These are phyloP conservation scores for Xiphias gladius DNA, from an alignment of 2,113 vertebrate genomes.

Conservation along the genomic window DNA sequence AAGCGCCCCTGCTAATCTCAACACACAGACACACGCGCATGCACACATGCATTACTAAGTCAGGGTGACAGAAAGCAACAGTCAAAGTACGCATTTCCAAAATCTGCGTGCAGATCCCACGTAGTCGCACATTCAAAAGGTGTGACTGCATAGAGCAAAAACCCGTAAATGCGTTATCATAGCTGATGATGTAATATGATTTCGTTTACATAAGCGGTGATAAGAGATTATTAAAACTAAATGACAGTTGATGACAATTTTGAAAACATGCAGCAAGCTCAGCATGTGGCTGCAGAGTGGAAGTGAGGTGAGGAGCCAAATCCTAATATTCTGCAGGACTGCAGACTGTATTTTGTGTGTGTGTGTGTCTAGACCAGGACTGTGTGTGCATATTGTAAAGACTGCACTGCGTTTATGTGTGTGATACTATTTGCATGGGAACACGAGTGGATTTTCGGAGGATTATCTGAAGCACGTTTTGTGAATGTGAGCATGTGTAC, in stretches of 20 bases:
- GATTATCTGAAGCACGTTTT: constrained; percentile 47
- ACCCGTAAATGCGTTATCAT: background rate
- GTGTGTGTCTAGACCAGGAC: constrained; percentile 1
- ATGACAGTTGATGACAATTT: constrained; percentile 47
- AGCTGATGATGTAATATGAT: constrained; percentile 41
- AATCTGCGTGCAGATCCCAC: background rate
- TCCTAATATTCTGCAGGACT: constrained; percentile 16
- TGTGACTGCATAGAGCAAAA: background rate
- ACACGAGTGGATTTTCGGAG: constrained; percentile 28
- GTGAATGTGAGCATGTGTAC: constrained; percentile 18
- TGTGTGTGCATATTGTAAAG: constrained; percentile 7
- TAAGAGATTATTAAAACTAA: constrained; percentile 49
- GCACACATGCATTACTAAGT: background rate
- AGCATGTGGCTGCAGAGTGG: constrained; percentile 36
- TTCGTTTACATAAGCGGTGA: constrained; percentile 39
- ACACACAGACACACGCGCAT: constrained; percentile 9
- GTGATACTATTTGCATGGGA: constrained; percentile 10
- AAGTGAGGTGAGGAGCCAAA: constrained; percentile 36
- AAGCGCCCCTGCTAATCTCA: constrained; percentile 28
- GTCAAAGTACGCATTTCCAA: background rate
- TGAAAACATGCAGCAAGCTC: constrained; percentile 23
- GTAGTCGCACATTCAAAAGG: constrained; percentile 7
- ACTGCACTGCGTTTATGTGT: constrained; percentile 1
- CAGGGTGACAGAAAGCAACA: background rate
- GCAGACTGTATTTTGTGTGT: background rate